Evolutionary conservation across 2,888 invertebrate genomes (phyloP), one percentile per base, ranked within the genome.

Genomic region (Frankliniella intonsa): DNA sequence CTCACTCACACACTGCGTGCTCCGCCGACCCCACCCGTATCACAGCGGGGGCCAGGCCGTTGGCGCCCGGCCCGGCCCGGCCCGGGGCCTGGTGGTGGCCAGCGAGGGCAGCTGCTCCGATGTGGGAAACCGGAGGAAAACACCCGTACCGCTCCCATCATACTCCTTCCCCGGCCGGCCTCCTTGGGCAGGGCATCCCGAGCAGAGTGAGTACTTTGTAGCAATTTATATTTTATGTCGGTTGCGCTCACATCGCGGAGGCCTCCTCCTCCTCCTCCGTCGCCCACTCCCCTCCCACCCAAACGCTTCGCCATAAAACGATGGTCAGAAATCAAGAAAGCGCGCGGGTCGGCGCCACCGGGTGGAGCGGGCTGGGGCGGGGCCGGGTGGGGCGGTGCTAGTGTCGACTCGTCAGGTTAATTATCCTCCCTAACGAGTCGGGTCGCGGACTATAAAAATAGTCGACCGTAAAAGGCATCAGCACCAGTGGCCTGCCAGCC

Each of bases 181-280:
- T 14, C 55, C 55, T 7, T 55, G 19, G 14, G 38, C 38, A 38
- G 19, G 14, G 38, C 38, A 38, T 38, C 3, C 38, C 38, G 38
- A 38, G 38, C 38, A 2, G 38, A 76, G 22, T 5, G 22, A 25
- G 69, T 76, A 76, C 69, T 76, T 76, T 76, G 69, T 76, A 25
- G 69, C 69, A 76, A 76, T 76, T 76, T 76, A 76, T 76, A 76
- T 25, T 76, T 76, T 76, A 76, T 76, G 69, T 76, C 69, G 69
- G 22, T 8, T 62, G 5, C 62, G 62, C 62, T 17, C n/a, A 17
- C 62, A n/a, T 62, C 62, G 62, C n/a, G 17, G n/a, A 62, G n/a
- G 11, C 62, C 62, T 62, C 62, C 62, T 62, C 38, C 38, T 2
- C 38, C 38, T 2, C 38, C 5, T n/a, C n/a, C n/a, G n/a, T 2